These are phyloP conservation scores for Brachionus rubens DNA, from an alignment of 1,140 invertebrate species.

Conservation along the genomic window DNA sequence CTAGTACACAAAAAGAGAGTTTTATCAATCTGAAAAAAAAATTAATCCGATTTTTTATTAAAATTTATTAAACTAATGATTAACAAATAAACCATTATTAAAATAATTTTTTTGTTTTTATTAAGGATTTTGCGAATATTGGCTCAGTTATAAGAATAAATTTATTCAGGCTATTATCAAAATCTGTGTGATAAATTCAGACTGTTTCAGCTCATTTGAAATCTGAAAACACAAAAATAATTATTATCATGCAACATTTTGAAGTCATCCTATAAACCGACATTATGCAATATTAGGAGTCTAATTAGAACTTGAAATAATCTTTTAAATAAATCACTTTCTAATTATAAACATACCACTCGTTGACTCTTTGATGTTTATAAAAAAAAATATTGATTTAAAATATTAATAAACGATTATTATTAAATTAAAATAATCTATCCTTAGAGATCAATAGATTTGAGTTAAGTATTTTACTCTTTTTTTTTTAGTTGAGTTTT, in stretches of 20 bases:
- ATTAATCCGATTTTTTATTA: conserved; percentile 22
- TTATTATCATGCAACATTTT: too few species aligned
- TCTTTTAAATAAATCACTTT: too few species aligned
- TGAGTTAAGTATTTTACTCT: neutral
- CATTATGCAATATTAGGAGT: too few species aligned
- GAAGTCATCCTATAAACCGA: too few species aligned
- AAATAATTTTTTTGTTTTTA: conserved; percentile 31
- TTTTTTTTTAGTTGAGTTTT: too few species aligned
- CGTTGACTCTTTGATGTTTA: neutral
- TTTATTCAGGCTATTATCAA: neutral
- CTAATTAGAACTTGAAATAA: too few species aligned
- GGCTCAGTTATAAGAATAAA: neutral
- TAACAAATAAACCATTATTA: conserved; percentile 39
- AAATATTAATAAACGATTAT: conserved; percentile 18
- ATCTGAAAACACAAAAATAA: neutral
- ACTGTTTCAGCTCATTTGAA: neutral
- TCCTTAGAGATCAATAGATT: neutral
- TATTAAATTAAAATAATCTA: conserved; percentile 29
- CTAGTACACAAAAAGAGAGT: neutral
- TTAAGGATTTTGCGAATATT: conserved; percentile 14
- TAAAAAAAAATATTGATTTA: neutral
- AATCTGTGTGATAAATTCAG: neutral
- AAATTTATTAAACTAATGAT: conserved; percentile 10
- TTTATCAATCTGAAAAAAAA: neutral
- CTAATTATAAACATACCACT: neutral